A percentile compares a stretch with the other conserved stretches of the same genome.
Conservation (phyloP, 2,888 invertebrate species). For the Drosophila buzzatii region DNA sequence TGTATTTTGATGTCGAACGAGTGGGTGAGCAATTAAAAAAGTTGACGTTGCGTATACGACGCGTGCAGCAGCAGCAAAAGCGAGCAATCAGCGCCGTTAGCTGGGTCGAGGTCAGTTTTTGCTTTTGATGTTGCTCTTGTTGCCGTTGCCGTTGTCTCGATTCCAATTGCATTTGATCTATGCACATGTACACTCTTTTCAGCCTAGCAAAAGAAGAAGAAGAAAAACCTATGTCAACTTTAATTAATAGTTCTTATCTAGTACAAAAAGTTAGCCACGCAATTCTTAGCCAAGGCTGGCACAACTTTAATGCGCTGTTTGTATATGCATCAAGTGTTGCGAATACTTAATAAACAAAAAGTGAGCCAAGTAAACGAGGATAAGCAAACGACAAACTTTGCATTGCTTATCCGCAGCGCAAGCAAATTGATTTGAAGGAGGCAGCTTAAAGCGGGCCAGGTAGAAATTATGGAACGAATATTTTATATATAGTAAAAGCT, state of each 20-base stretch:
- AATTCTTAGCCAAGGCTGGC: slow-evolving; percentile 19
- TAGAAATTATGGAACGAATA: not conserved
- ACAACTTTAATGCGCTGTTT: slow-evolving; percentile 29
- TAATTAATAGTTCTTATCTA: slow-evolving; percentile 52
- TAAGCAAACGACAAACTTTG: slow-evolving; percentile 19
- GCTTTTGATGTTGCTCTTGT: slow-evolving; percentile 10
- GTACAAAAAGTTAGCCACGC: slow-evolving; percentile 1
- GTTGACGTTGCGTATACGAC: slow-evolving; percentile 74
- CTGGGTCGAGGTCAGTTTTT: slow-evolving; percentile 47
- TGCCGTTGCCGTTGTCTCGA: slow-evolving; percentile 22
- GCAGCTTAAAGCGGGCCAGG: not conserved
- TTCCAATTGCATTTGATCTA: slow-evolving; percentile 53
- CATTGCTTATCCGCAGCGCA: slow-evolving; percentile 2
- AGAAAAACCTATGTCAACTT: slow-evolving; percentile 26
- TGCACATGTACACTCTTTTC: slow-evolving; percentile 21
- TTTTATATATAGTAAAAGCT: not conserved
- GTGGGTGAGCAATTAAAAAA: slow-evolving; percentile 69
- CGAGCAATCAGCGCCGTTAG: slow-evolving; percentile 50
- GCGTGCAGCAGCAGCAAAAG: slow-evolving; percentile 43
- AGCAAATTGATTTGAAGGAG: not conserved
- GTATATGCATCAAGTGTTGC: slow-evolving; percentile 10
- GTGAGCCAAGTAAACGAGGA: slow-evolving; percentile 5
- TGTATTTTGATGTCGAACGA: slow-evolving; percentile 8
- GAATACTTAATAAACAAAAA: slow-evolving; percentile 1
- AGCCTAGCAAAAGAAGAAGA: not conserved